Conservation (phyloP, 2,888 invertebrate species). For the Craniophora ligustri region DNA sequence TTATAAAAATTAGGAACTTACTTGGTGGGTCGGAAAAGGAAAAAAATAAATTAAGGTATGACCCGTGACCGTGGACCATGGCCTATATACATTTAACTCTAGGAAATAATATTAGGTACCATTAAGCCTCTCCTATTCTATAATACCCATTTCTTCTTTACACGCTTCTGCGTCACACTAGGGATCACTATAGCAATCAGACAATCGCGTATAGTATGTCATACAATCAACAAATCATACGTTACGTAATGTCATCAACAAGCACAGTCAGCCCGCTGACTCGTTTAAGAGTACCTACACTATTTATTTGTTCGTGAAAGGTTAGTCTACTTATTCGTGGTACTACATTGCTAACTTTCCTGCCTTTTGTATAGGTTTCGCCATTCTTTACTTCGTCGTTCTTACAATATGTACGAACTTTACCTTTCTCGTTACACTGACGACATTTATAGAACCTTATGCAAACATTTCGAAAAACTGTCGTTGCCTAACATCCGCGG, state of each 20-base stretch:
- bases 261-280: slow-evolving; percentile 37
- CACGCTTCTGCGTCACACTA: too few species aligned
- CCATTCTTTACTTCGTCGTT: slow-evolving; percentile 30
- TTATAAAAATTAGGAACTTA: too few species aligned
- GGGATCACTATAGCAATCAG: too few species aligned
- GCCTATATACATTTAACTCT: too few species aligned
- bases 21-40: too few species aligned
- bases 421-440: slow-evolving; percentile 17
- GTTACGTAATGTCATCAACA: slow-evolving; percentile 25
- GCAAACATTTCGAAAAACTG: slow-evolving; percentile 1
- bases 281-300: slow-evolving; percentile 21
- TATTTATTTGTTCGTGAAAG: slow-evolving; percentile 50
- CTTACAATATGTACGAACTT: slow-evolving; percentile 22
- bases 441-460: slow-evolving; percentile 8
- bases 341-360: slow-evolving; percentile 39
- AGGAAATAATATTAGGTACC: too few species aligned
- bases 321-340: slow-evolving; percentile 40
- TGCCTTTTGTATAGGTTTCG: slow-evolving; percentile 34
- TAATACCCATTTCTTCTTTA: too few species aligned
- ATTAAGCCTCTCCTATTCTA: too few species aligned
- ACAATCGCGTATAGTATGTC: too few species aligned
- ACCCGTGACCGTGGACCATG: too few species aligned
- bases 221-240: too few species aligned
- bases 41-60: too few species aligned
- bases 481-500: slow-evolving; percentile 2